Conservation (phyloP, 2,888 invertebrate genomes). For the Cosmorhoe ocellata region DNA sequence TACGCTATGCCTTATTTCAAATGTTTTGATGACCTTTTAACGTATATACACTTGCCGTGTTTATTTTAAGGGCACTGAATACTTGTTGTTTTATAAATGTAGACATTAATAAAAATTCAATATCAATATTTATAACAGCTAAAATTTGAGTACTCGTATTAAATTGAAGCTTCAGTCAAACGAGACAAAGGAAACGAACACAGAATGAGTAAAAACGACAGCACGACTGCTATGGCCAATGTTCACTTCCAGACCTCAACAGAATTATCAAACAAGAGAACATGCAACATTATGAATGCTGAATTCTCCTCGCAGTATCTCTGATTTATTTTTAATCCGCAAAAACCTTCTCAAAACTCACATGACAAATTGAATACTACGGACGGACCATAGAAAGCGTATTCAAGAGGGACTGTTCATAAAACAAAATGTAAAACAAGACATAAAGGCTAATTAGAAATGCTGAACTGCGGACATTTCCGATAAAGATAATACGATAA, state of each 20-base stretch:
- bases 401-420: constrained; percentile 26
- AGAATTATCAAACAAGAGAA: constrained; percentile 47
- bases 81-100: too few species aligned
- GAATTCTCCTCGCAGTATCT: constrained; percentile 57
- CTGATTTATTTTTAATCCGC: constrained; percentile 62
- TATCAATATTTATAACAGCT: constrained; percentile 10
- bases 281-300: constrained; percentile 70
- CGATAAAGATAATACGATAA: constrained; percentile 71
- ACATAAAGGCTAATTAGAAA: constrained; percentile 60
- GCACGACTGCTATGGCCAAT: constrained; percentile 28
- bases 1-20: too few species aligned
- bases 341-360: constrained; percentile 49
- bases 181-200: constrained; percentile 49
- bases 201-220: constrained; percentile 23
- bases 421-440: constrained; percentile 45
- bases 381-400: constrained; percentile 37
- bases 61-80: too few species aligned
- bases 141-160: constrained; percentile 25
- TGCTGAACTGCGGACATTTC: constrained; percentile 47
- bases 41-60: too few species aligned
- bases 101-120: too few species aligned
- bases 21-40: too few species aligned
- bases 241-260: constrained; percentile 38
- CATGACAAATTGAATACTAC: constrained; percentile 47
- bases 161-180: constrained; percentile 45